Base-by-base conservation (phyloP, 2,797 vertebrate genomes). In the Sebastes taczanowskii region DNA sequence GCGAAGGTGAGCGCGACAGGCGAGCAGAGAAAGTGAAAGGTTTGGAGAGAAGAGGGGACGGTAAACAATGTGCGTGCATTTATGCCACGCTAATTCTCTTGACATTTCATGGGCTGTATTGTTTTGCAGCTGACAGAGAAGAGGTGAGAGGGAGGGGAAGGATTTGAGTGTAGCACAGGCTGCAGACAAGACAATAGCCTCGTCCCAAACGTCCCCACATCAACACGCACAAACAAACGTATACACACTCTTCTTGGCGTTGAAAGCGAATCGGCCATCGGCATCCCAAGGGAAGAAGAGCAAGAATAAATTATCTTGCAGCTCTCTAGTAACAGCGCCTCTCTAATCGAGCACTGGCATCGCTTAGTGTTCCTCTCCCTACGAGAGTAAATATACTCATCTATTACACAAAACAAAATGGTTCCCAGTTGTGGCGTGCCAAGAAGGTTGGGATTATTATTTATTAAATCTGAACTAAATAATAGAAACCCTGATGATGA, bases 311-410 rank as follows among this genome's bases (percentile, higher is more conserved):
- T 94, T 78, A 89, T 91, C 79, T 83, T 67, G 59, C 72, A 30
- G 68, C 84, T 92, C 85, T 88, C 86, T 86, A 93, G 88, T 91
- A 93, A 92, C 87, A 92, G 90, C 91, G 89, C 77, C 61, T 85
- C 86, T 89, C 88, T 90, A 92, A 94, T 91, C 71, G 71, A 89
- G 88, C 73, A 76, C 88, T 91, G 91, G 89, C 84, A 89, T 88
- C 71, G 49, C 83, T 62, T 85, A 80, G 78, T 85, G 83, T 88
- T 89, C 65, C 80, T 88, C 89, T 92, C 83, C 81, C 86, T 74
- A 80, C 53, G 64, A 86, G 82, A 89, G 87, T 88, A 92, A 94
- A 95, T 86, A 92, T 79, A 80, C 81, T 91, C 86, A 90, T 93
- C 84, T 90, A 89, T 90, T 91, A 89, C 80, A 91, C 61, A 59